These are phyloP conservation scores for Apis laboriosa DNA, from an alignment of 1,140 invertebrate species.

Conservation along the genomic window DNA sequence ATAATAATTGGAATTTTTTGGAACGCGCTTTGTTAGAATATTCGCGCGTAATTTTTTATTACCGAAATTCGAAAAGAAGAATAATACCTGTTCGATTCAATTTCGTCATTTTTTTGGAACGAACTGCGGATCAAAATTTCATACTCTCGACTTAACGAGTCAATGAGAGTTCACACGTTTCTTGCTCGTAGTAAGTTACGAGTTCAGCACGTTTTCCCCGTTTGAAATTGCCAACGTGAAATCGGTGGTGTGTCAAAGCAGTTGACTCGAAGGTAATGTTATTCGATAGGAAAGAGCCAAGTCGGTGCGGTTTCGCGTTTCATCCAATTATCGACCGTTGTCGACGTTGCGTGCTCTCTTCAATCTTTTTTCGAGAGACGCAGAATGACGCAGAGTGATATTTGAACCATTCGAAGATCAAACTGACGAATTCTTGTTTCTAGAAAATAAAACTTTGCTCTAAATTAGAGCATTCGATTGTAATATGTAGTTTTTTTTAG, in stretches of 20 bases:
- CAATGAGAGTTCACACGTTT: background rate
- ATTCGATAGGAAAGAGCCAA: background rate
- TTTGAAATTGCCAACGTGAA: background rate
- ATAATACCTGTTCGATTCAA: too few relatives aligned
- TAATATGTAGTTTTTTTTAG: too few relatives aligned
- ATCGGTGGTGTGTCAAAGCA: conserved; percentile 30
- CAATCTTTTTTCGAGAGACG: conserved; percentile 34
- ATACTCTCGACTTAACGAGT: background rate
- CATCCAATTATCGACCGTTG: conserved; percentile 59
- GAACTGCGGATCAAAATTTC: background rate
- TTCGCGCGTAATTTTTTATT: background rate
- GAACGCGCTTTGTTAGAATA: background rate
- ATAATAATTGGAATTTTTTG: background rate
- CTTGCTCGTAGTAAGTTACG: background rate
- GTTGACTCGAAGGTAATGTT: conserved; percentile 27
- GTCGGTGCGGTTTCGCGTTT: conserved; percentile 40
- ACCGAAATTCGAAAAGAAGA: background rate
- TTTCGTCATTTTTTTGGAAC: too few relatives aligned
- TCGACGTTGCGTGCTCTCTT: conserved; percentile 24
- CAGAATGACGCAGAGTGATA: too few relatives aligned
- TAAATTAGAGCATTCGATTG: too few relatives aligned
- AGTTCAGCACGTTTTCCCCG: background rate
- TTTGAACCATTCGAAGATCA: too few relatives aligned
- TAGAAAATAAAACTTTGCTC: too few relatives aligned
- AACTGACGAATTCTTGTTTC: too few relatives aligned